Evolutionary conservation across 2,797 vertebrate genomes (phyloP), one percentile per base, ranked within the genome.

Genomic region (Tapera naevia): DNA sequence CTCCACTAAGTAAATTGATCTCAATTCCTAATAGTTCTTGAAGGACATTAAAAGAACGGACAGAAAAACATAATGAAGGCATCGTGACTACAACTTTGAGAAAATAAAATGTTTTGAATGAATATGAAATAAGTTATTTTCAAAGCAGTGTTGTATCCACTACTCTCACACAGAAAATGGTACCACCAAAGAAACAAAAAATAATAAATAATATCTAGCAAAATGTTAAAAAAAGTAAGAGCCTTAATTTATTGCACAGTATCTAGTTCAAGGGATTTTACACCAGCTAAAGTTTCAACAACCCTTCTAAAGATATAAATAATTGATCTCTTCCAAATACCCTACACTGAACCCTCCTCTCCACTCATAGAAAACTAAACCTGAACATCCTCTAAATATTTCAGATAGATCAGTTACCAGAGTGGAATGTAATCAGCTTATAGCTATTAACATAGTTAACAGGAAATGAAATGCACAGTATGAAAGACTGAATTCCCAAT

Each of bases 341-440:
- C 48, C 73, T 93, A 80, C 89, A 87, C 27, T 90, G 91, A 97
- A 87, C 91, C 92, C 93, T 94, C 57, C 66, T 94, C 88, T 95
- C 72, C 61, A 66, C 67, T 87, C 41, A 78, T 18, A 94, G 32
- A 92, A 64, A 90, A 76, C 64, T 74, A 86, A 69, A 73, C 76
- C 92, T 37, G 82, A 96, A 80, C 60, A 93, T 80, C 96, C 84
- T 96, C 80, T 96, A 95, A 97, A 97, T 97, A 97, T 96, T 97
- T 98, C 90, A 97, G 76, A 80, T 11, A 94, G 89, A 94, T 96
- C 96, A 93, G 56, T 97, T 97, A 96, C 93, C 56, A 89, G 22
- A 58, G 70, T 45, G 66, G 64, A 88, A 89, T 65, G 50, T 76
- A 96, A 95, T 83, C 91, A 86, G 76, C 56, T 94, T 88, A 91